Conservation (phyloP, 1,140 invertebrate genomes). For the Goniozus legneri region DNA sequence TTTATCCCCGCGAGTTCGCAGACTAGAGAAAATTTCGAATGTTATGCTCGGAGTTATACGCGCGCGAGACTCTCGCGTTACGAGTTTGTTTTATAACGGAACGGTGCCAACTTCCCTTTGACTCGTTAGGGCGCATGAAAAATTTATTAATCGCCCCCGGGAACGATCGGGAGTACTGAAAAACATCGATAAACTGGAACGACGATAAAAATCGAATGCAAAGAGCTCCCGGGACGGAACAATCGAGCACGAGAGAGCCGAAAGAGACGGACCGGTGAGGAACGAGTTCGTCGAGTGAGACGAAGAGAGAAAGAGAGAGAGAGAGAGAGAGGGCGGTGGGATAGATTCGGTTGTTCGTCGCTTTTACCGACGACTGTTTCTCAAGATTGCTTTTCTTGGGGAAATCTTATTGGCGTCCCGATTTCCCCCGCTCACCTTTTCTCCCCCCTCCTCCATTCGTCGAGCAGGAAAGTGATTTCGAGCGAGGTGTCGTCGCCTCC, state of each 20-base stretch:
- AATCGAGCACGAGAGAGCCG: not conserved
- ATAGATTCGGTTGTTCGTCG: constrained; percentile 7
- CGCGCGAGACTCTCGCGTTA: too few species aligned
- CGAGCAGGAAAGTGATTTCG: constrained; percentile 11
- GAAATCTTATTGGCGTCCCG: constrained; percentile 22
- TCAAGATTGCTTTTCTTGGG: constrained; percentile 20
- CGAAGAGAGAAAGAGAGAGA: constrained; percentile 10
- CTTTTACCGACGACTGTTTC: constrained; percentile 11
- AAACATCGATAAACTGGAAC: too few species aligned
- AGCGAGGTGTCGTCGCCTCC: not conserved
- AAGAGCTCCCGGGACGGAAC: too few species aligned
- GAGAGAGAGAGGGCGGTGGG: not conserved
- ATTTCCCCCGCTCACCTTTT: not conserved
- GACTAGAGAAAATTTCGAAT: too few species aligned
- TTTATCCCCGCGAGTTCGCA: too few species aligned
- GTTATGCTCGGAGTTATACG: too few species aligned
- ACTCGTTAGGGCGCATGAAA: too few species aligned
- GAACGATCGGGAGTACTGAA: too few species aligned
- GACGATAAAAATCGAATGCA: too few species aligned
- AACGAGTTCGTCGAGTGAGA: not conserved
- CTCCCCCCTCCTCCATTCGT: not conserved
- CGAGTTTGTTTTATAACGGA: too few species aligned
- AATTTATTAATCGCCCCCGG: too few species aligned
- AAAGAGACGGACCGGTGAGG: not conserved
- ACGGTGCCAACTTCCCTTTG: too few species aligned